Evolutionary conservation across 2,888 invertebrate genomes (phyloP).

Genomic region (Diarsia brunnea): DNA sequence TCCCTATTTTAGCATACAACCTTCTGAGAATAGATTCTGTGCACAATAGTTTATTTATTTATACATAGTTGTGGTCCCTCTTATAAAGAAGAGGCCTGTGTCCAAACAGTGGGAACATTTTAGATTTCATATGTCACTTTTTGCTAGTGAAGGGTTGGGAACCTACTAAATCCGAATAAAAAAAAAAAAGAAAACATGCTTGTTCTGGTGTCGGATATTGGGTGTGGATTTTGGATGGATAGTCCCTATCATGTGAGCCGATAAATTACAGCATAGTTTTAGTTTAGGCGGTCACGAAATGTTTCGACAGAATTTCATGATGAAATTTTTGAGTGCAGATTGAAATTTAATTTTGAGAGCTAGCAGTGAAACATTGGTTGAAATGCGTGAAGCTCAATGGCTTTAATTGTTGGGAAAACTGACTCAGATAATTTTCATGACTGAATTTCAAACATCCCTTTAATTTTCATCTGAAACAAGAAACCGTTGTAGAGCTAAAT

Average conservation of each 20-base stretch:
- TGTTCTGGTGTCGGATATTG: neutral
- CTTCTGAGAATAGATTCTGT: neutral
- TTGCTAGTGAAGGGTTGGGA: neutral
- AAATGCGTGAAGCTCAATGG: conserved; percentile 4
- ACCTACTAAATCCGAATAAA: neutral
- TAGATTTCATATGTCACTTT: neutral
- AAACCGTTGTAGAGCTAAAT: neutral
- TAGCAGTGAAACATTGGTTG: conserved; percentile 6
- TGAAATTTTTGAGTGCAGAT: conserved; percentile 43
- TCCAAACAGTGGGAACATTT: neutral
- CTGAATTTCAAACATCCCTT: neutral
- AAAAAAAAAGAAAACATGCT: neutral
- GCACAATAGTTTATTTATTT: neutral
- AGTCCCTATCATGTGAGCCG: conserved; percentile 5
- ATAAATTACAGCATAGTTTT: conserved; percentile 56
- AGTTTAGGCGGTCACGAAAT: conserved; percentile 38
- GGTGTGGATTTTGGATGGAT: conserved; percentile 7
- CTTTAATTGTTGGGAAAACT: conserved; percentile 7
- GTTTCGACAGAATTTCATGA: conserved; percentile 48
- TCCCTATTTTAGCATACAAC: neutral
- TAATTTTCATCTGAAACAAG: neutral
- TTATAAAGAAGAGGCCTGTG: neutral
- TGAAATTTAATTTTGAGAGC: conserved; percentile 43
- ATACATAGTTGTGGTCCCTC: neutral
- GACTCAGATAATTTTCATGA: neutral